A percentile compares a stretch with the other conserved stretches of the same genome.
These are phyloP conservation scores for Dione juno DNA, from an alignment of 2,888 invertebrate genomes.

Conservation along the genomic window DNA sequence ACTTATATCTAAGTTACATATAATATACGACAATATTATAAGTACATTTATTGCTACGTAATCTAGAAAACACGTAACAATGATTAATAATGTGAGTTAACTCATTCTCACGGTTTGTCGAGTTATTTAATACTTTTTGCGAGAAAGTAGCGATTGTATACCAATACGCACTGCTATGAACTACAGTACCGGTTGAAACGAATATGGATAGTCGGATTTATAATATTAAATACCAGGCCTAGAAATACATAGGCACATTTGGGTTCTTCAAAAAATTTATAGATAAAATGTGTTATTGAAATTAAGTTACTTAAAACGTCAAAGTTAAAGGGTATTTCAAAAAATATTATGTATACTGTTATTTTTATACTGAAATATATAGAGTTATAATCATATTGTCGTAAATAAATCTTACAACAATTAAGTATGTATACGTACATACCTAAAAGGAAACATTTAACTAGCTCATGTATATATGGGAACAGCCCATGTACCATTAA, in stretches of 20 bases:
- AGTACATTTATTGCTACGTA: neutral
- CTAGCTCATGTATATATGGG: conserved; percentile 17
- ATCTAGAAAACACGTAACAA: conserved; percentile 5
- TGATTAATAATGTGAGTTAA: conserved; percentile 12
- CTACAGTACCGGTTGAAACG: conserved; percentile 22
- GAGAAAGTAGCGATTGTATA: conserved; percentile 30
- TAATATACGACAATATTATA: neutral
- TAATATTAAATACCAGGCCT: neutral
- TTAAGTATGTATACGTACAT: neutral
- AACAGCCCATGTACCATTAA: conserved; percentile 27
- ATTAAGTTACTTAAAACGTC: neutral
- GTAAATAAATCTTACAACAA: neutral
- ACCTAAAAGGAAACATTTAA: conserved; percentile 5
- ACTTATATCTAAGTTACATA: neutral
- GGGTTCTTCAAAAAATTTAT: neutral
- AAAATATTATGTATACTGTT: too few species aligned
- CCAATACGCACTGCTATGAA: conserved; percentile 21
- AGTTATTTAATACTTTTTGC: conserved; percentile 20
- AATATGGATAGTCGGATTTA: conserved; percentile 22
- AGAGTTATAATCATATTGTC: too few species aligned
- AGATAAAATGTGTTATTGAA: neutral
- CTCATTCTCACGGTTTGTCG: conserved; percentile 21
- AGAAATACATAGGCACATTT: too few species aligned
- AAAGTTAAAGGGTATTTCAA: too few species aligned
- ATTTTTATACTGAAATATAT: too few species aligned